These are phyloP conservation scores for Crematogaster levior DNA, from an alignment of 2,888 invertebrate species.

Conservation along the genomic window DNA sequence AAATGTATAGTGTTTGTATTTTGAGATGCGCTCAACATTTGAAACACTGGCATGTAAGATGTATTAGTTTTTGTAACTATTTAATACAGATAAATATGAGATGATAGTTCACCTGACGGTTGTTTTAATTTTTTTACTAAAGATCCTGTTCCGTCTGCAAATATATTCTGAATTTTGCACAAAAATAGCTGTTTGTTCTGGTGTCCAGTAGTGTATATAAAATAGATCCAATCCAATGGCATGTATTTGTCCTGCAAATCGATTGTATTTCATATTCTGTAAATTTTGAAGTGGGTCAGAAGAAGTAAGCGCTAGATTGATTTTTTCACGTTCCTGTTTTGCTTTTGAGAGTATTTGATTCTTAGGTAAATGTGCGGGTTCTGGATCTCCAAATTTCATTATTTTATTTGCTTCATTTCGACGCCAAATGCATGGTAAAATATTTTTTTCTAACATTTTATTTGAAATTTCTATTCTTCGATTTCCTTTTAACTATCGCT, in stretches of 20 bases:
- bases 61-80: conserved; percentile 46
- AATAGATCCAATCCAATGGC: background rate
- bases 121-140: conserved; percentile 50
- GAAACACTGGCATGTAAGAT: conserved; percentile 50
- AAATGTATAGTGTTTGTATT: conserved; percentile 11
- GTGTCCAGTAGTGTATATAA: background rate
- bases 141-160: conserved; percentile 50
- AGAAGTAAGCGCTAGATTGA: background rate
- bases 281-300: background rate
- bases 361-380: background rate
- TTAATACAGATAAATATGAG: conserved; percentile 61
- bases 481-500: background rate
- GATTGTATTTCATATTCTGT: background rate
- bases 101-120: conserved; percentile 53
- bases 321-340: background rate
- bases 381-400: background rate
- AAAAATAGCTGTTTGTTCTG: background rate
- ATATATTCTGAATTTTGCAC: background rate
- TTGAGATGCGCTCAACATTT: conserved; percentile 1
- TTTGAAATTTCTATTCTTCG: background rate
- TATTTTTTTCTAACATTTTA: background rate
- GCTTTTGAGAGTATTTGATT: background rate
- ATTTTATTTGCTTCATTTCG: background rate
- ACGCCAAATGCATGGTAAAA: background rate
- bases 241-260: background rate